Conservation (phyloP, 2,888 invertebrate genomes). For the Drosophila bunnanda region DNA sequence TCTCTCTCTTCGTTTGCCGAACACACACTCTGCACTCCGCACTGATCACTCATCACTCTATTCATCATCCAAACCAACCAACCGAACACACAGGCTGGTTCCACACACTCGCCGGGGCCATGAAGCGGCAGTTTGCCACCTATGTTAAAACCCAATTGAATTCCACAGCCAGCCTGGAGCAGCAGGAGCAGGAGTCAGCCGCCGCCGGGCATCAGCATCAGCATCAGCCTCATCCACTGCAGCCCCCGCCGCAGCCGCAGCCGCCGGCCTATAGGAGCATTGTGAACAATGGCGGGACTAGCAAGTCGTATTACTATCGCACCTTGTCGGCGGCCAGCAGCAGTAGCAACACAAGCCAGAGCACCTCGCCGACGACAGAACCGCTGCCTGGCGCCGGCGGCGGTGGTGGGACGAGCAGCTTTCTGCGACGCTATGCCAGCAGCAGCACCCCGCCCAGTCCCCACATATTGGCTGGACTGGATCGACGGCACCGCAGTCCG, state of each 20-base stretch:
- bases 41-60: slow-evolving; percentile 44
- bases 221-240: not conserved
- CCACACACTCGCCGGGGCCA: slow-evolving; percentile 89
- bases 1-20: slow-evolving; percentile 34
- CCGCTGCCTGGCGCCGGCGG: slow-evolving; percentile 46
- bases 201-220: too few species aligned
- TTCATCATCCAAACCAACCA: slow-evolving; percentile 29
- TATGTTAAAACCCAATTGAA: slow-evolving; percentile 92
- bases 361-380: slow-evolving; percentile 80
- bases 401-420: slow-evolving; percentile 41
- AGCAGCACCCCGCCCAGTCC: slow-evolving; percentile 73
- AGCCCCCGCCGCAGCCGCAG: slow-evolving; percentile 46
- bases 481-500: slow-evolving; percentile 86
- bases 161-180: slow-evolving; percentile 66
- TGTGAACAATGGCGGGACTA: slow-evolving; percentile 51
- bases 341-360: slow-evolving; percentile 74
- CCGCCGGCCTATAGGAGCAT: slow-evolving; percentile 62
- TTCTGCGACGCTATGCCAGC: slow-evolving; percentile 71
- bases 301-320: slow-evolving; percentile 77
- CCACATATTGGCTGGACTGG: slow-evolving; percentile 78
- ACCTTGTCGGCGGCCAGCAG: slow-evolving; percentile 78
- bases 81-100: slow-evolving; percentile 86
- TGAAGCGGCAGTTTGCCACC: slow-evolving; percentile 92
- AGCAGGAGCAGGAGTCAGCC: slow-evolving; percentile 11
- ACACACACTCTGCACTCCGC: slow-evolving; percentile 41